Base-by-base conservation (phyloP, 1,140 invertebrate species). In the Microvelia longipes region DNA sequence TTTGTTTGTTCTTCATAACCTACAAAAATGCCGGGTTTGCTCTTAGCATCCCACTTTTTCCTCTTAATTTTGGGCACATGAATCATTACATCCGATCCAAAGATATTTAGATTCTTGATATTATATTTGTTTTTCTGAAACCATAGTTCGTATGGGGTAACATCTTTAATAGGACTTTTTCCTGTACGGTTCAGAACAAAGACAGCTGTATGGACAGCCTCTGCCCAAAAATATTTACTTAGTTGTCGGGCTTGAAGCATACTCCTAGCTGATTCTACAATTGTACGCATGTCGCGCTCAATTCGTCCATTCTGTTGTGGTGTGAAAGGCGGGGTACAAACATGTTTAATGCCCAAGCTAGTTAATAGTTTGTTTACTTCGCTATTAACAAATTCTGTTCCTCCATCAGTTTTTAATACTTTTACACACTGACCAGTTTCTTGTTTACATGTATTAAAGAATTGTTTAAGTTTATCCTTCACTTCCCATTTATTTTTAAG, bases 61-160 rank as follows among this genome's bases (percentile, higher is more conserved):
- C 72, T 24, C 62, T 68, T 68, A 29, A 74, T 28, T 64, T 70
- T 67, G 26, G 69, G 74, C 13, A 75, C 67, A 27, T 72, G 69
- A 29, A 66, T 67, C 67, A 69, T 74, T 5, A 66, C 75, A 61
- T 67, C 68, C 29, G 71, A 75, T n/a, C 77, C 77, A 73, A 79
- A 77, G 25, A 79, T 69, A n/a, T 70, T 29, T 2, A 79, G 29
- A 68, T 79, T 70, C 27, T 62, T 71, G 13, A 77, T 61, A 66
- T 71, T 66, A 11, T 11, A 19, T 60, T 71, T 70, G 68, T 73
- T 75, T 50, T 60, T 68, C 28, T 69, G 68, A 69, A 28, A 75
- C 66, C 73, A 73, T 24, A 74, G 26, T 60, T 77, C 75, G 26
- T 70, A 69, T 35, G 72, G 74, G 15, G 74, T 75, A 29, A 29